Percentiles rank a stretch among this genome's conserved stretches.
phyloP scores from a whole-genome alignment of 2,113 vertebrate genomes.

The Erythrolamprus reginae region DNA sequence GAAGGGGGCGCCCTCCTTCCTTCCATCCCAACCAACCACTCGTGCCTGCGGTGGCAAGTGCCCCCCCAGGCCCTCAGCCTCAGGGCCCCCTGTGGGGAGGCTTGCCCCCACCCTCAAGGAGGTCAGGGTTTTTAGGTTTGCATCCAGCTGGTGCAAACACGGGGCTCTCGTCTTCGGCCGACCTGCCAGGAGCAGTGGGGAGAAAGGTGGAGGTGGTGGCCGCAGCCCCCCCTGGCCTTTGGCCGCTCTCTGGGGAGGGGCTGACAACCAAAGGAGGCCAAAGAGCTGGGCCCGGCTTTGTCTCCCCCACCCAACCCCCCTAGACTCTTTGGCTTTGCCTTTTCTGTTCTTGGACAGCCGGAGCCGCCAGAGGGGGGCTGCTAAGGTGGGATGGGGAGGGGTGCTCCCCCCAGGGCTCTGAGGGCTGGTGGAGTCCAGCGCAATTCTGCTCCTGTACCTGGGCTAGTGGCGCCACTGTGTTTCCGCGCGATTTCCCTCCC shows the following conservation, averaged over 20 bases:
- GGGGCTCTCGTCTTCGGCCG: not conserved
- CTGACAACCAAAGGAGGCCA: constrained; percentile 27
- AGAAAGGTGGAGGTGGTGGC: no score
- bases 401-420: no score
- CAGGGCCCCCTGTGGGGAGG: not conserved
- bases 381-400: no score
- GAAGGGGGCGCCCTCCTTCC: not conserved
- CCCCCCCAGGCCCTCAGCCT: not conserved
- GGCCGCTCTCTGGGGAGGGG: not conserved
- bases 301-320: not conserved
- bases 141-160: not conserved
- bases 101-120: not conserved
- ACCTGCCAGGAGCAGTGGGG: not conserved
- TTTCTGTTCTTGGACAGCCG: constrained; percentile 28
- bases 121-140: not conserved
- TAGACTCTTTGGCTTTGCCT: not conserved
- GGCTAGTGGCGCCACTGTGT: no score
- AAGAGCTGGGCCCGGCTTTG: constrained; percentile 38
- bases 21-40: not conserved
- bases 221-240: not conserved
- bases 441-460: no score
- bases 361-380: no score
- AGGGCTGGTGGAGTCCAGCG: no score
- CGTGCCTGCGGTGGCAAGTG: not conserved
- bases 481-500: no score